Evolutionary conservation across 2,797 vertebrate genomes (phyloP).

Genomic region (Channa striata): DNA sequence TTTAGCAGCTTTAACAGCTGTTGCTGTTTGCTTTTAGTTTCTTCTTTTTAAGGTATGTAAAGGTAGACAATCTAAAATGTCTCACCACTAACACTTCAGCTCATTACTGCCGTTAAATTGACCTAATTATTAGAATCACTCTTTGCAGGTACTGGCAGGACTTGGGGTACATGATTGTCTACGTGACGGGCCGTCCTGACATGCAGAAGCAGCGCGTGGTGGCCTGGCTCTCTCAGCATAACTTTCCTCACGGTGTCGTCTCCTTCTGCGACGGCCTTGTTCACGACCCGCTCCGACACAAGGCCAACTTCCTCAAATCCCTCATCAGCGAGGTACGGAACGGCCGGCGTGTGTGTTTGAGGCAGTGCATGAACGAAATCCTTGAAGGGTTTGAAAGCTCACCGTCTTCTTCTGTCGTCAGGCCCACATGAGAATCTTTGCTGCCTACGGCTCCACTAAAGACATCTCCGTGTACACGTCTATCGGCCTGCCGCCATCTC

Average conservation of each 20-base stretch:
- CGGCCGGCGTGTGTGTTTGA: too few relatives aligned
- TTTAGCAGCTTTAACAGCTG: too few relatives aligned
- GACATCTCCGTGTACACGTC: constrained; percentile 95
- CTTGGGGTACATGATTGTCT: constrained; percentile 97
- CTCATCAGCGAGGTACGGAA: constrained; percentile 90
- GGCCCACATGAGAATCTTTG: constrained; percentile 95
- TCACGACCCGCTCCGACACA: constrained; percentile 96
- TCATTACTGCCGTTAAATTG: not conserved
- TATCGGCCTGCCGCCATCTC: constrained; percentile 91
- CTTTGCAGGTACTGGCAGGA: constrained; percentile 95
- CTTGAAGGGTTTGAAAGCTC: not conserved
- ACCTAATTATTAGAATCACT: not conserved
- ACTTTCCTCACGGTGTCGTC: constrained; percentile 96
- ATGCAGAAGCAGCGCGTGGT: constrained; percentile 99
- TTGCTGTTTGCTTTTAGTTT: too few relatives aligned
- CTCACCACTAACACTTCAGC: too few relatives aligned
- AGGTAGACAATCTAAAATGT: not conserved
- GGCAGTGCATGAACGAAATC: not conserved
- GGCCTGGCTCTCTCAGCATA: constrained; percentile 98
- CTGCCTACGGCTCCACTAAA: constrained; percentile 96
- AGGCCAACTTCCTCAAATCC: constrained; percentile 95
- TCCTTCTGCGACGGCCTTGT: constrained; percentile 98
- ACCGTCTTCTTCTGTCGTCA: constrained; percentile 61
- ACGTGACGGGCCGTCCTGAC: constrained; percentile 96
- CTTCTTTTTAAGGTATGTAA: not conserved